Evolutionary conservation across 2,797 vertebrate genomes (phyloP).

Genomic region (Acanthornis magna): DNA sequence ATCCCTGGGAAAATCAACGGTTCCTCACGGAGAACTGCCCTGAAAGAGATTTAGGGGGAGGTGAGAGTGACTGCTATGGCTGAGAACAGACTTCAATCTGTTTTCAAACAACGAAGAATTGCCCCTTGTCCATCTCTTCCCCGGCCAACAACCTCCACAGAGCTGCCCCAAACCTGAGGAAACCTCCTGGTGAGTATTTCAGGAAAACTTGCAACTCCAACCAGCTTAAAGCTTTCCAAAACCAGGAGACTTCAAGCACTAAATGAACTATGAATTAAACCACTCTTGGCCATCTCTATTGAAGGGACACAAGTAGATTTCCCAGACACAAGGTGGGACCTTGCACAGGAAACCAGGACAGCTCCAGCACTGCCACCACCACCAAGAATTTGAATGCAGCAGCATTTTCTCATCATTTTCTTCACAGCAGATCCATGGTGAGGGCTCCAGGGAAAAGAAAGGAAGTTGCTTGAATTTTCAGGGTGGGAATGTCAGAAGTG

Average conservation of each 20-base stretch:
- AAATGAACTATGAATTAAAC: background rate
- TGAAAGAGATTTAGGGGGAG: background rate
- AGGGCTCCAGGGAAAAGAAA: conserved; percentile 51
- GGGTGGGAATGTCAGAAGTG: conserved; percentile 33
- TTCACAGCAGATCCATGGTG: background rate
- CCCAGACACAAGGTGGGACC: background rate
- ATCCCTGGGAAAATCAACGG: too few species aligned
- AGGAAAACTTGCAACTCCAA: background rate
- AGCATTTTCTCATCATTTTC: conserved; percentile 48
- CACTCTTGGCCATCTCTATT: background rate
- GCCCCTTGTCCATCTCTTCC: background rate
- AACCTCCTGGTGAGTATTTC: background rate
- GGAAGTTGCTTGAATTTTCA: conserved; percentile 36
- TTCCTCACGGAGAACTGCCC: too few species aligned
- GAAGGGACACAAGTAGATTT: background rate
- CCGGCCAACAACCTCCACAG: background rate
- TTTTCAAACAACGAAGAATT: too few species aligned
- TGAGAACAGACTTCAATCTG: background rate
- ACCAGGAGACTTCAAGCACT: background rate
- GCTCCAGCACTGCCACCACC: background rate
- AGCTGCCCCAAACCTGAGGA: background rate
- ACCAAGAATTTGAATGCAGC: background rate
- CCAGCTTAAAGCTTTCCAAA: background rate
- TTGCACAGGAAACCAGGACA: background rate
- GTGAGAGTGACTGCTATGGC: background rate